Percentiles rank a stretch among this genome's conserved stretches.
Evolutionary conservation across 2,797 vertebrate genomes (phyloP).

Genomic region (Eurystomus glaucurus): DNA sequence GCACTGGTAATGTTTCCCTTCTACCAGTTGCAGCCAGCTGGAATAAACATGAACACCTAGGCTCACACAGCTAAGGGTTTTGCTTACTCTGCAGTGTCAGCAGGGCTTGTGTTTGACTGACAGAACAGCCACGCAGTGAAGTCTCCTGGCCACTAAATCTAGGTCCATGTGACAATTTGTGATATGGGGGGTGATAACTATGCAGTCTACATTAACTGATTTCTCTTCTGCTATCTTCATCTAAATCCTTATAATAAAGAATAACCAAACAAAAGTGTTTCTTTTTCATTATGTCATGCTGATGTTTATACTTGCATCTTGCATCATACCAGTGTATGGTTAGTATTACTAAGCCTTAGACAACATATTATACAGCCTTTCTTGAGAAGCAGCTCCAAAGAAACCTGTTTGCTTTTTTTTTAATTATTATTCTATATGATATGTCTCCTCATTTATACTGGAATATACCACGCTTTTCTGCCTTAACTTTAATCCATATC

Average conservation of each 20-base stretch:
- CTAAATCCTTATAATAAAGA: background rate
- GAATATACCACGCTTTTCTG: background rate
- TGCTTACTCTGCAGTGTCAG: background rate
- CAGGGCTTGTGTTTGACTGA: background rate
- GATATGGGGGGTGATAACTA: background rate
- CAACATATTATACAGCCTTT: background rate
- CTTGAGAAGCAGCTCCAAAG: background rate
- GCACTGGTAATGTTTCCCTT: background rate
- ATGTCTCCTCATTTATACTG: background rate
- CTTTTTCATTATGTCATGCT: background rate
- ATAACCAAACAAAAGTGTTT: background rate
- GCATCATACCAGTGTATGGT: background rate
- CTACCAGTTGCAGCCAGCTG: background rate
- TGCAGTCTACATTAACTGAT: background rate
- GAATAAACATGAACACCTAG: background rate
- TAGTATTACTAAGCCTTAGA: background rate
- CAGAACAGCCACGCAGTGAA: background rate
- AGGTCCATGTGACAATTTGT: fast-evolving
- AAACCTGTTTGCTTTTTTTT: background rate
- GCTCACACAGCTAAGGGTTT: background rate
- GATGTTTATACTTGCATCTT: background rate
- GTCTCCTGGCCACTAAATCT: background rate
- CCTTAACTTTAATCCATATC: background rate
- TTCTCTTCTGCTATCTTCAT: background rate
- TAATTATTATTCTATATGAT: background rate